A percentile compares a stretch with the other conserved stretches of the same genome.
Conservation (phyloP, 2,797 vertebrate species). For the Xenopus petersii region DNA sequence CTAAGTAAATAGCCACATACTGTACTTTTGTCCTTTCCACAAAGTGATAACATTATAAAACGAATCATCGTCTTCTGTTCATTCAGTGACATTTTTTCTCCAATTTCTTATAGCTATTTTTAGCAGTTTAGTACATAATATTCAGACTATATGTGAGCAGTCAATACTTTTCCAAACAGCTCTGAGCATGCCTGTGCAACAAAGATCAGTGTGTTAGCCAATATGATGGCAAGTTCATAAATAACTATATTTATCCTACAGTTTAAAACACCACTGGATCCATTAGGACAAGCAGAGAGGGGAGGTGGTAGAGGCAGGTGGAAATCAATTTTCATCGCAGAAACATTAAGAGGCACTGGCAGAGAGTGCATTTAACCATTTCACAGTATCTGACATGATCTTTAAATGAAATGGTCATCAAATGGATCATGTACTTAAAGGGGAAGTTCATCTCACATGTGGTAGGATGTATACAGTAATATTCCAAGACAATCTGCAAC, state of each 20-base stretch:
- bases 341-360: too few relatives aligned
- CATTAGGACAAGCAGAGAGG: too few relatives aligned
- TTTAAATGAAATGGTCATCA: too few relatives aligned
- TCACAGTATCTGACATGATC: too few relatives aligned
- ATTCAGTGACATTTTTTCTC: constrained; percentile 36
- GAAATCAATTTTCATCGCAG: too few relatives aligned
- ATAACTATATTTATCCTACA: constrained; percentile 6
- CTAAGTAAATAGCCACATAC: constrained; percentile 62
- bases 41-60: constrained; percentile 42
- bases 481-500: too few relatives aligned
- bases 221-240: constrained; percentile 6
- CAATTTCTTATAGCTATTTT: constrained; percentile 14
- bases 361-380: too few relatives aligned
- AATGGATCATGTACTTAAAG: too few relatives aligned
- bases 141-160: constrained; percentile 7
- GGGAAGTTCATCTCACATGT: too few relatives aligned
- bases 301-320: too few relatives aligned
- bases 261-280: background rate
- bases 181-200: constrained; percentile 26
- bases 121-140: constrained; percentile 18
- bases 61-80: constrained; percentile 31
- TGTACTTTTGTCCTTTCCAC: constrained; percentile 31
- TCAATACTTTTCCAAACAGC: constrained; percentile 6
- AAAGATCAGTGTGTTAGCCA: constrained; percentile 31
- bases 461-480: too few relatives aligned